These are phyloP conservation scores for Xerus rutilus DNA, from an alignment of 2,797 vertebrate species.

Conservation along the genomic window DNA sequence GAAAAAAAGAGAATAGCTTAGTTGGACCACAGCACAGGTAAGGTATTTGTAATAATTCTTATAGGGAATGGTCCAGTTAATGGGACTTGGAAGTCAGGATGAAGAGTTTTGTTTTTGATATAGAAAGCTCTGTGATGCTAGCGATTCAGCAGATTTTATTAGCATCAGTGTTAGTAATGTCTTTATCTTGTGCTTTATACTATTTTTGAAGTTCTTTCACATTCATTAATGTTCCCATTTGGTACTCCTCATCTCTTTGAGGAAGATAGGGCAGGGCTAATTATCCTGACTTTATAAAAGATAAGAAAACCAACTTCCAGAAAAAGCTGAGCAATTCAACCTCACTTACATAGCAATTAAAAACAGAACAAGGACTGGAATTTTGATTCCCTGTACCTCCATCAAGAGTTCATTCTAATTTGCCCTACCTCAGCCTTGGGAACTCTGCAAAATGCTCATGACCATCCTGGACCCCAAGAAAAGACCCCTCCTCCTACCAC, in stretches of 20 bases:
- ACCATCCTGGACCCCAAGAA: not conserved
- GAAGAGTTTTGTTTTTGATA: not conserved
- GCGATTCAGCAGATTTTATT: not conserved
- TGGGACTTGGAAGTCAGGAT: not conserved
- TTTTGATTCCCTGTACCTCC: slow-evolving; percentile 51
- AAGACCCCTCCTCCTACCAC: not conserved
- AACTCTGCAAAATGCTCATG: not conserved
- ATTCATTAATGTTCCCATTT: slow-evolving; percentile 68
- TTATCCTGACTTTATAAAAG: slow-evolving; percentile 63
- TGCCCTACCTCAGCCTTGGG: not conserved
- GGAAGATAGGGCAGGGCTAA: slow-evolving; percentile 69
- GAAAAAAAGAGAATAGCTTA: not conserved
- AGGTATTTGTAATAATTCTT: not conserved
- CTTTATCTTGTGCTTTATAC: slow-evolving; percentile 31
- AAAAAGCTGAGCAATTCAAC: slow-evolving; percentile 47
- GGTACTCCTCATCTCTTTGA: slow-evolving; percentile 55
- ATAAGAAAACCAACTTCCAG: slow-evolving; percentile 72
- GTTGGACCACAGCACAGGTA: not conserved
- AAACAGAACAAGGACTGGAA: slow-evolving; percentile 36
- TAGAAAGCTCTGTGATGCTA: not conserved
- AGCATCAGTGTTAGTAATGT: not conserved
- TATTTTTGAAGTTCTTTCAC: slow-evolving; percentile 48
- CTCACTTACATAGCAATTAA: slow-evolving; percentile 64
- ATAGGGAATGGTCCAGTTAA: not conserved
- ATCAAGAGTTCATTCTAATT: not conserved